These are phyloP conservation scores for Sericinus montela DNA, from an alignment of 2,888 invertebrate genomes.

Conservation along the genomic window DNA sequence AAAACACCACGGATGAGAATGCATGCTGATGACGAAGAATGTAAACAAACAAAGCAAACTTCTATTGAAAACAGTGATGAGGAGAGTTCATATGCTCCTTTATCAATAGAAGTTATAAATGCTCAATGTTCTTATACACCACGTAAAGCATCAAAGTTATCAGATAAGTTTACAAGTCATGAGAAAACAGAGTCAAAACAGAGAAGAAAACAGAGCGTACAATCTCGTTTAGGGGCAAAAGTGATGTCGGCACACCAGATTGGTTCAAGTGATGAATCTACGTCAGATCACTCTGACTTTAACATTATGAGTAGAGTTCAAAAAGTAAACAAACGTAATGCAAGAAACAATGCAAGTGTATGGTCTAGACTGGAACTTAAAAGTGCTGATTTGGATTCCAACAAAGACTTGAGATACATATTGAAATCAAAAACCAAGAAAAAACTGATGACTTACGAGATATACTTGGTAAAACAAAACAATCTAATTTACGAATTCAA, in stretches of 20 bases:
- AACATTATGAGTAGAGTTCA: conserved; percentile 77
- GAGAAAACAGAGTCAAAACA: conserved; percentile 23
- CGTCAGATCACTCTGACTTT: conserved; percentile 46
- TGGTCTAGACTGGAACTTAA: conserved; percentile 76
- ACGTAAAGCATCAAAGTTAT: conserved; percentile 48
- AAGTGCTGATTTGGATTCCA: conserved; percentile 29
- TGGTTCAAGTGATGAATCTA: conserved; percentile 45
- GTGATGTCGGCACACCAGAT: conserved; percentile 34
- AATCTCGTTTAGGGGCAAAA: conserved; percentile 60
- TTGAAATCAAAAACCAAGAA: conserved; percentile 51
- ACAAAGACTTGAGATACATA: conserved; percentile 58
- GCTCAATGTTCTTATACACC: conserved; percentile 44
- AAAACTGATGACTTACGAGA: conserved; percentile 56
- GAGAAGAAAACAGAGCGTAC: conserved; percentile 37
- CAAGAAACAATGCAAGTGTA: conserved; percentile 53
- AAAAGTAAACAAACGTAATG: conserved; percentile 46
- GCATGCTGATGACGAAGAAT: conserved; percentile 93
- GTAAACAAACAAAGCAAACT: conserved; percentile 64
- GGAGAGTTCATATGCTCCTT: conserved; percentile 51
- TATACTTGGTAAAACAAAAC: conserved; percentile 57
- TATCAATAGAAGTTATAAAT: conserved; percentile 67
- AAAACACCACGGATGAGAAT: conserved; percentile 89
- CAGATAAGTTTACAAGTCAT: conserved; percentile 59
- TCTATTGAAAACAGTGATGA: conserved; percentile 29
- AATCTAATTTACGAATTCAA: conserved; percentile 68